phyloP scores from a whole-genome alignment of 2,797 vertebrate genomes.

The Sebastes paucispinis region DNA sequence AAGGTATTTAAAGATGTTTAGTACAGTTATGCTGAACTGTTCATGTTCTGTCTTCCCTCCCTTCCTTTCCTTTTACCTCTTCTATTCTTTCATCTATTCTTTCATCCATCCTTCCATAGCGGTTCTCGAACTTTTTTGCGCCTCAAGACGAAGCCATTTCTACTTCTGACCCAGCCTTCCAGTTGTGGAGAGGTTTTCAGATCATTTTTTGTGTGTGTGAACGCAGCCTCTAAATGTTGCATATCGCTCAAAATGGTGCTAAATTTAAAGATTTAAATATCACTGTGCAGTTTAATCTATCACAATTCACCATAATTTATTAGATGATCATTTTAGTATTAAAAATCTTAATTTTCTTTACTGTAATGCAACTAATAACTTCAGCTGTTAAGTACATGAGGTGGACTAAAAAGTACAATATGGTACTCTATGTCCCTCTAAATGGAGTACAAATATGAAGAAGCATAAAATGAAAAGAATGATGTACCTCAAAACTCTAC shows the following conservation, averaged over 20 bases:
- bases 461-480: not conserved
- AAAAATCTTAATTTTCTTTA: not conserved
- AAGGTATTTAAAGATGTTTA: not conserved
- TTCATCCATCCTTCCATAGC: not conserved
- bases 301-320: not conserved
- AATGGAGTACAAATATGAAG: not conserved
- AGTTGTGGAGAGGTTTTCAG: not conserved
- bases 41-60: not conserved
- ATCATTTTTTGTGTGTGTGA: not conserved
- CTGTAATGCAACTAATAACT: not conserved
- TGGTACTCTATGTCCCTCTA: accelerated
- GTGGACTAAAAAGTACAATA: not conserved
- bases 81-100: not conserved
- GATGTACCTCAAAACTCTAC: not conserved
- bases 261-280: not conserved
- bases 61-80: not conserved
- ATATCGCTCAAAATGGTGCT: not conserved
- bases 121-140: not conserved
- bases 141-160: not conserved
- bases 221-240: not conserved
- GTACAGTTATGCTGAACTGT: not conserved
- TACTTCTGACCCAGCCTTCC: not conserved
- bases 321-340: not conserved
- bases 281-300: not conserved
- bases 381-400: not conserved